Conservation (phyloP, 2,888 invertebrate species). For the Agapetus fuscipes region DNA sequence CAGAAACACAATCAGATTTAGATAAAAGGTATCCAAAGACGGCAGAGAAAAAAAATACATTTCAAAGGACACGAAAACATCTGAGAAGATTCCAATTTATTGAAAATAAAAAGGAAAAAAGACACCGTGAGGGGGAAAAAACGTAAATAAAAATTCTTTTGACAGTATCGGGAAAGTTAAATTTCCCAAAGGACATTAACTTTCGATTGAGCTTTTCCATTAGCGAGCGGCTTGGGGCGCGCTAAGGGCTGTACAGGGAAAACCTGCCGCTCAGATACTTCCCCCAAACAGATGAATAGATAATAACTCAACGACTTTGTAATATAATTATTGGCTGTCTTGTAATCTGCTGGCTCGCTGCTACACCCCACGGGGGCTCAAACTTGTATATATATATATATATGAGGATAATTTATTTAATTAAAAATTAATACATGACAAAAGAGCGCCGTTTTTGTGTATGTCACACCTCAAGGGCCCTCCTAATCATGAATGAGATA, state of each 20-base stretch:
- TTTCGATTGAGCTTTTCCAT: conserved; percentile 23
- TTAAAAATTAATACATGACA: too few relatives aligned
- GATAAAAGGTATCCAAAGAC: background rate
- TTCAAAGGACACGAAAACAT: conserved; percentile 3
- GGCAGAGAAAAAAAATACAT: background rate
- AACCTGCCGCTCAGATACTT: conserved; percentile 11
- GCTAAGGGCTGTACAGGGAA: conserved; percentile 13
- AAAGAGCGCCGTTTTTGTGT: too few relatives aligned
- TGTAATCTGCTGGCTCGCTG: too few relatives aligned
- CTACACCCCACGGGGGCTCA: too few relatives aligned
- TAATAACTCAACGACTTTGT: conserved; percentile 20
- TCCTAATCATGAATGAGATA: too few relatives aligned
- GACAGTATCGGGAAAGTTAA: conserved; percentile 22
- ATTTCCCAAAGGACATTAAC: conserved; percentile 23
- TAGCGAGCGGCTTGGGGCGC: conserved; percentile 14
- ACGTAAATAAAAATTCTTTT: conserved; percentile 22
- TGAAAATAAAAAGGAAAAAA: conserved; percentile 14
- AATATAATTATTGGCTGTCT: conserved; percentile 18
- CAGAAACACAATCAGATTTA: background rate
- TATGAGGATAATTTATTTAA: too few relatives aligned
- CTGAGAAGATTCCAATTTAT: conserved; percentile 15
- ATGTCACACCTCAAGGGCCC: too few relatives aligned
- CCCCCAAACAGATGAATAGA: conserved; percentile 18
- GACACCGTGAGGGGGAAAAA: conserved; percentile 10
- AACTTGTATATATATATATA: too few relatives aligned